phyloP scores from a whole-genome alignment of 2,113 vertebrate genomes.

The Vireo altiloquus region DNA sequence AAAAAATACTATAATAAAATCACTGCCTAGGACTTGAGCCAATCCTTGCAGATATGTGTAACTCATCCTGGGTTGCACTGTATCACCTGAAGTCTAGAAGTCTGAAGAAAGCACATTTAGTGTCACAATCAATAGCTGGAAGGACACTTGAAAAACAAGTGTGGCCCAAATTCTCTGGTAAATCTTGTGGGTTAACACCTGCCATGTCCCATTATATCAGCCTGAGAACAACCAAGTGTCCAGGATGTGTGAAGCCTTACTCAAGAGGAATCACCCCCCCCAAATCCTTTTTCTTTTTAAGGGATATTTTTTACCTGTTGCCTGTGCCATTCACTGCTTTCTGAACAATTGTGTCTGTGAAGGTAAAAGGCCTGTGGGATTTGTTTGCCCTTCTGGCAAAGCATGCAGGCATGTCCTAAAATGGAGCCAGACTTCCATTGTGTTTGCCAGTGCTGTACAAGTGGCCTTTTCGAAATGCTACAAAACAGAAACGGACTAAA shows the following conservation, averaged over 20 bases:
- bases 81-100: not conserved
- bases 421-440: not conserved
- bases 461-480: not conserved
- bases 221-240: not conserved
- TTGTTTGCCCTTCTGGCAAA: constrained; percentile 31
- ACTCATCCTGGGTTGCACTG: not conserved
- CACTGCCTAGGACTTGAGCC: not conserved
- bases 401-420: not conserved
- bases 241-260: not conserved
- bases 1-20: not conserved
- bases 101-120: constrained; percentile 10
- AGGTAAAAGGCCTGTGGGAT: not conserved
- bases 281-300: not conserved
- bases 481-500: not conserved
- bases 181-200: not conserved
- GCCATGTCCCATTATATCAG: not conserved
- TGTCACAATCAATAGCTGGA: constrained; percentile 36
- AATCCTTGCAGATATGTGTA: not conserved
- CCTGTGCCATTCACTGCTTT: not conserved
- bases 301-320: not conserved
- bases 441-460: constrained; percentile 22
- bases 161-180: not conserved
- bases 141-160: constrained; percentile 37
- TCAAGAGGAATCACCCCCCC: too few relatives aligned
- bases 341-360: not conserved